These are phyloP conservation scores for Drosophila gunungcola DNA, from an alignment of 1,140 invertebrate genomes.

Conservation along the genomic window DNA sequence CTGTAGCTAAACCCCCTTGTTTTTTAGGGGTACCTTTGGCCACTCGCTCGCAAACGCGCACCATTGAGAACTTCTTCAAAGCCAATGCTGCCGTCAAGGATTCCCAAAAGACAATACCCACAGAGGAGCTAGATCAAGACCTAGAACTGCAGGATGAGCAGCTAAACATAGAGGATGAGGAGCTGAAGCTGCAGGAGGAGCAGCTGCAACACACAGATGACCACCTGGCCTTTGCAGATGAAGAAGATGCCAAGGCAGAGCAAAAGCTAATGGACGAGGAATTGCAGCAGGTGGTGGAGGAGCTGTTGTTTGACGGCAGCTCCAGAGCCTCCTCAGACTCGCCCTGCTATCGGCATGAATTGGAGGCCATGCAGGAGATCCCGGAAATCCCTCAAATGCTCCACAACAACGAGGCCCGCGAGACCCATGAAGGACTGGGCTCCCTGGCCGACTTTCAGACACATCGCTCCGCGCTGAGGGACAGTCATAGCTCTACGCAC, in stretches of 20 bases:
- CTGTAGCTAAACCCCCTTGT: constrained; percentile 4
- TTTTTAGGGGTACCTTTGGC: constrained; percentile 73
- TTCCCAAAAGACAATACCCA: constrained; percentile 15
- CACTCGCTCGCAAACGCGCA: constrained; percentile 79
- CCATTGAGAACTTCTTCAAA: constrained; percentile 80
- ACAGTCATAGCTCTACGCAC: constrained; percentile 68
- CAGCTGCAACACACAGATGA: constrained; percentile 29
- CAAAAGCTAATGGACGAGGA: constrained; percentile 40
- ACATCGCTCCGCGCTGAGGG: constrained; percentile 69
- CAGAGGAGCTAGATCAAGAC: constrained; percentile 21
- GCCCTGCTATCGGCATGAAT: constrained; percentile 54
- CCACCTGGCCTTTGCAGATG: constrained; percentile 6
- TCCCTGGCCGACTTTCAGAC: constrained; percentile 55
- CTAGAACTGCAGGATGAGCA: constrained; percentile 15
- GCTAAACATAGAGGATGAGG: neutral
- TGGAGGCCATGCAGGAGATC: constrained; percentile 36
- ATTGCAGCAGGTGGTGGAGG: constrained; percentile 44
- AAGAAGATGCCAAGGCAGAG: constrained; percentile 28
- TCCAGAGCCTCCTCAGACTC: constrained; percentile 56
- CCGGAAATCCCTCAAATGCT: constrained; percentile 17
- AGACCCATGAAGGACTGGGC: constrained; percentile 17
- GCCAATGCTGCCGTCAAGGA: constrained; percentile 66
- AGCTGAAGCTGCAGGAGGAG: constrained; percentile 12
- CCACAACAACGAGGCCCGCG: constrained; percentile 20
- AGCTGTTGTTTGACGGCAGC: constrained; percentile 52